phyloP scores from a whole-genome alignment of 2,888 invertebrate genomes.

The Agrotis clavis region DNA sequence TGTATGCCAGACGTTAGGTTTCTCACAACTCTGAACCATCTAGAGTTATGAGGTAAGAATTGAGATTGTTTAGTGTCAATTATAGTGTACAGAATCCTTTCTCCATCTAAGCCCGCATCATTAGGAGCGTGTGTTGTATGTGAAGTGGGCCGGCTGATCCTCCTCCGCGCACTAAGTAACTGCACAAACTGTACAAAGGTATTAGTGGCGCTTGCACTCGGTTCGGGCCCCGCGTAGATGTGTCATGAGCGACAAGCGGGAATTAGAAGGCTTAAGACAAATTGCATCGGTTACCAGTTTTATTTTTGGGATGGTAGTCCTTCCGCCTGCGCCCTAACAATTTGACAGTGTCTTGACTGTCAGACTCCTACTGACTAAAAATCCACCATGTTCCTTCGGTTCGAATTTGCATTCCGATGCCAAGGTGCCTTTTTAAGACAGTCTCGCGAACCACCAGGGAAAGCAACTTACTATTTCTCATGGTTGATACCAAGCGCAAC shows the following conservation, averaged over 20 bases:
- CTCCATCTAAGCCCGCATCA: background rate
- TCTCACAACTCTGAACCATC: background rate
- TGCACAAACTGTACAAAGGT: constrained; percentile 70
- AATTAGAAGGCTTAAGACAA: background rate
- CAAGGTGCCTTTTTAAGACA: no score
- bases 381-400: no score
- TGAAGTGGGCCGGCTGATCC: constrained; percentile 9
- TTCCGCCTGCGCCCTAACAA: no score
- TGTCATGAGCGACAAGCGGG: constrained; percentile 2
- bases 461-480: background rate
- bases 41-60: no score
- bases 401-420: no score
- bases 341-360: no score
- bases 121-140: background rate
- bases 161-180: constrained; percentile 58
- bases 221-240: background rate
- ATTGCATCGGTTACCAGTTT: no score
- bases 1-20: background rate
- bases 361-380: no score
- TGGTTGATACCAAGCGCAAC: constrained; percentile 3
- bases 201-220: constrained; percentile 62
- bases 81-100: background rate
- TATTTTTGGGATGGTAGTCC: no score
- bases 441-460: no score
- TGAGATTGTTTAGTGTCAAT: no score